Conservation (phyloP, 2,888 invertebrate species). For the Sisyra nigra region DNA sequence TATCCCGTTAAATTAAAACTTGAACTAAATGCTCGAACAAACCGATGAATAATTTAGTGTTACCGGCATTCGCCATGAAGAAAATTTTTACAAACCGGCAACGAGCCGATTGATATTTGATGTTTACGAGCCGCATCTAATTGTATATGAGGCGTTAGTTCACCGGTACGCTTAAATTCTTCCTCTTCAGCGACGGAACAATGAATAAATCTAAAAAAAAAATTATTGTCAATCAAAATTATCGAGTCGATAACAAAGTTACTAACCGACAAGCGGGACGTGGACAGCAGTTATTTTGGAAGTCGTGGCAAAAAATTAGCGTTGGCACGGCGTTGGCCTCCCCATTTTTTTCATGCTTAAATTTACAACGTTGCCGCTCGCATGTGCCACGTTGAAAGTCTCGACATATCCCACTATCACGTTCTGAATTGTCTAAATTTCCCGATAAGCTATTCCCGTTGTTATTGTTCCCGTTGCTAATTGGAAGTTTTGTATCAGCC, state of each 20-base stretch:
- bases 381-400: conserved; percentile 41
- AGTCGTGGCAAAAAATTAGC: conserved; percentile 43
- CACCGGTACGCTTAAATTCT: conserved; percentile 53
- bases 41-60: conserved; percentile 1
- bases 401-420: conserved; percentile 26
- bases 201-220: conserved; percentile 45
- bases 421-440: not conserved
- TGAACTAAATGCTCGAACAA: not conserved
- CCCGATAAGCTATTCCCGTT: too few relatives aligned
- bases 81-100: conserved; percentile 32
- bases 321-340: conserved; percentile 19
- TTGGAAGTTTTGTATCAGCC: not conserved
- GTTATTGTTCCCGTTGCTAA: too few relatives aligned
- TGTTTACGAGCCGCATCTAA: conserved; percentile 27
- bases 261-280: conserved; percentile 45
- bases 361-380: conserved; percentile 33
- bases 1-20: not conserved
- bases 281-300: conserved; percentile 59
- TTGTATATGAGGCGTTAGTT: conserved; percentile 42
- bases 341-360: conserved; percentile 29
- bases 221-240: not conserved
- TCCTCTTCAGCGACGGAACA: conserved; percentile 62
- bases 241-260: conserved; percentile 1
- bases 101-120: conserved; percentile 24
- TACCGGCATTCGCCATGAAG: conserved; percentile 32